Evolutionary conservation across 1,140 invertebrate species (phyloP).

Genomic region (Calycopis cecrops): DNA sequence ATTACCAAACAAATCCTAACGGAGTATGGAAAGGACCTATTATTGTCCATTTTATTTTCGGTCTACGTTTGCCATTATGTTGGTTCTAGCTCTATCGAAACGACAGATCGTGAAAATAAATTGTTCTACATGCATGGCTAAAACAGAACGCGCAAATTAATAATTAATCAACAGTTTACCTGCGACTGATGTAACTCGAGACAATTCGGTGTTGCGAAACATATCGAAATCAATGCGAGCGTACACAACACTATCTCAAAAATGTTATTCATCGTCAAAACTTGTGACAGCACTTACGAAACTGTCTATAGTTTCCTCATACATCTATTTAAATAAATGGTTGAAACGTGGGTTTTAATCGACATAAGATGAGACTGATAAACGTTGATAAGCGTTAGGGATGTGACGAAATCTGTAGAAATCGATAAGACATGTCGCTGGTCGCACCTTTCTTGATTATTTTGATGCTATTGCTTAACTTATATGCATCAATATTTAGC

Average conservation of each 20-base stretch:
- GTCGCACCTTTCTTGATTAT: no score
- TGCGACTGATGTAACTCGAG: conserved; percentile 50
- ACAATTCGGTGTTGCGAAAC: conserved; percentile 38
- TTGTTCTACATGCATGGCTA: no score
- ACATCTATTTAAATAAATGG: conserved; percentile 34
- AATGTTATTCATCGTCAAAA: conserved; percentile 13
- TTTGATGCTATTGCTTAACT: no score
- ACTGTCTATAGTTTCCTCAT: conserved; percentile 8
- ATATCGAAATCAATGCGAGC: conserved; percentile 27
- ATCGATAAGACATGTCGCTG: conserved; percentile 19
- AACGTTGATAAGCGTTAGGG: background rate
- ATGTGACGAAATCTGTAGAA: conserved; percentile 6
- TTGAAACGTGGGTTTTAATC: conserved; percentile 6
- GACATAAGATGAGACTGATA: background rate
- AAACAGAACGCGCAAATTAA: background rate
- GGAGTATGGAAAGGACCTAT: no score
- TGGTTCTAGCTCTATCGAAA: no score
- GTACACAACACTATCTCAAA: conserved; percentile 19
- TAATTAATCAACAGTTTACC: conserved; percentile 28
- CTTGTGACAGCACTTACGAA: conserved; percentile 10
- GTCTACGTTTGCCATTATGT: no score
- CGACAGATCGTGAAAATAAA: no score
- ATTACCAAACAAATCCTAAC: no score
- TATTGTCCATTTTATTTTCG: no score
- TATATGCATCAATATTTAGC: no score